A percentile compares a stretch with the other conserved stretches of the same genome.
Evolutionary conservation across 2,797 vertebrate genomes (phyloP).

Genomic region (Micropoecilia bifurca): DNA sequence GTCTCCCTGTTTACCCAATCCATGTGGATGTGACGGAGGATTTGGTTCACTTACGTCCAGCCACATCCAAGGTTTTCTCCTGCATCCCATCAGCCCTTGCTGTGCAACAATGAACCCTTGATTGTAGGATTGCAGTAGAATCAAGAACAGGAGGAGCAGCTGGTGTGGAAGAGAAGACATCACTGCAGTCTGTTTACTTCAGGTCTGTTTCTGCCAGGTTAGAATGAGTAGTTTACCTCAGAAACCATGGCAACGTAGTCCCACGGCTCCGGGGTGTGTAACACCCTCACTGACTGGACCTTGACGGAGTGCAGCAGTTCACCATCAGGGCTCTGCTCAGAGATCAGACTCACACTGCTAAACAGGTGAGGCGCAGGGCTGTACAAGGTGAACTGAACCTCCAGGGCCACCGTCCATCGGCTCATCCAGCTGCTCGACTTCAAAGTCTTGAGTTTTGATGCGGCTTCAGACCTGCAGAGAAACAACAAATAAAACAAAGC

Average conservation of each 20-base stretch:
- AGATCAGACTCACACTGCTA: conserved; percentile 71
- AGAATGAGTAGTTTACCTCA: conserved; percentile 74
- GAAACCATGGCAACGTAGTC: conserved; percentile 65
- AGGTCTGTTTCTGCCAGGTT: background rate
- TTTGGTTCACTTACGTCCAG: conserved; percentile 76
- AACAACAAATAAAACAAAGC: background rate
- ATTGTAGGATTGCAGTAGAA: conserved; percentile 72
- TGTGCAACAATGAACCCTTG: conserved; percentile 68
- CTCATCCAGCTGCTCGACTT: conserved; percentile 65
- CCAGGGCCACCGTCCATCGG: conserved; percentile 55
- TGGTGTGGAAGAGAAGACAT: conserved; percentile 49
- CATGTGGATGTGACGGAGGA: background rate
- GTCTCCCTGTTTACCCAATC: conserved; percentile 3
- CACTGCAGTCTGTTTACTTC: background rate
- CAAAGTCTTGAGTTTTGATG: conserved; percentile 62
- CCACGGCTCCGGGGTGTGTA: conserved; percentile 40
- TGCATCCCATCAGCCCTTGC: conserved; percentile 73
- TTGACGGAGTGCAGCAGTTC: conserved; percentile 62
- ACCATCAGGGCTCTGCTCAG: conserved; percentile 47
- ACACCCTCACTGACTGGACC: conserved; percentile 77
- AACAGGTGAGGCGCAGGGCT: conserved; percentile 78
- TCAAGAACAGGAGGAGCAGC: conserved; percentile 80
- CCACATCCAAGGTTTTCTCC: conserved; percentile 74
- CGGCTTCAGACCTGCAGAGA: conserved; percentile 63
- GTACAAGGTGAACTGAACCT: conserved; percentile 80